Conservation (phyloP, 1,140 invertebrate genomes). For the Amyelois transitella region DNA sequence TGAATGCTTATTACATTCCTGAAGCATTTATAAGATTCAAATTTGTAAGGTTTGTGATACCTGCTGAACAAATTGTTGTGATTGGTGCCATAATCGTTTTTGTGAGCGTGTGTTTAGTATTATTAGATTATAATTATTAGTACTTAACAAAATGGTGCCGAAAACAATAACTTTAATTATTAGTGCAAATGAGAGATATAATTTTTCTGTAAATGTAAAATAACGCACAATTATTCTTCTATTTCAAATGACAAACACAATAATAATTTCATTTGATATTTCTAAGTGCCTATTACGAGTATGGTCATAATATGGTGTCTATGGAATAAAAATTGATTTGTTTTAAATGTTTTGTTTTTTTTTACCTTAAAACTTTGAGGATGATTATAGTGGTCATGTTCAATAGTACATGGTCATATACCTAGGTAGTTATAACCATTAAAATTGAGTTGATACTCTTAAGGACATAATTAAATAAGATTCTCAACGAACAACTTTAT, state of each 20-base stretch:
- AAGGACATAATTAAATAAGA: background rate
- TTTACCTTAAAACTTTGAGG: too few relatives aligned
- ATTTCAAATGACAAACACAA: background rate
- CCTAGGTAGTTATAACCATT: too few relatives aligned
- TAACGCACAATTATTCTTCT: background rate
- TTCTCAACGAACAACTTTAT: background rate
- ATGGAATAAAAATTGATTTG: background rate
- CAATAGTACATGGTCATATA: too few relatives aligned
- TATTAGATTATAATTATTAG: constrained; percentile 8
- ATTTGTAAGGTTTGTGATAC: background rate
- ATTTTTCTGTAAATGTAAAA: constrained; percentile 6
- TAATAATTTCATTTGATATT: background rate
- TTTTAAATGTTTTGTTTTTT: background rate
- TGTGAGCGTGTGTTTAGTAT: constrained; percentile 7
- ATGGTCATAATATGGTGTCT: background rate
- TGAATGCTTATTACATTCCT: constrained; percentile 27
- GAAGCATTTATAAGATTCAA: constrained; percentile 15
- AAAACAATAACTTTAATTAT: constrained; percentile 1
- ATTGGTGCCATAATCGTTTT: background rate
- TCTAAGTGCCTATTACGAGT: background rate
- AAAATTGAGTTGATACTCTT: too few relatives aligned
- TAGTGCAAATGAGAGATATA: background rate
- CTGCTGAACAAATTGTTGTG: background rate
- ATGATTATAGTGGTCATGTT: too few relatives aligned
- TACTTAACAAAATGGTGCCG: constrained; percentile 13